Percentiles rank a stretch among this genome's conserved stretches.
Conservation (phyloP, 2,113 vertebrate genomes). For the Beaufortia kweichowensis region DNA sequence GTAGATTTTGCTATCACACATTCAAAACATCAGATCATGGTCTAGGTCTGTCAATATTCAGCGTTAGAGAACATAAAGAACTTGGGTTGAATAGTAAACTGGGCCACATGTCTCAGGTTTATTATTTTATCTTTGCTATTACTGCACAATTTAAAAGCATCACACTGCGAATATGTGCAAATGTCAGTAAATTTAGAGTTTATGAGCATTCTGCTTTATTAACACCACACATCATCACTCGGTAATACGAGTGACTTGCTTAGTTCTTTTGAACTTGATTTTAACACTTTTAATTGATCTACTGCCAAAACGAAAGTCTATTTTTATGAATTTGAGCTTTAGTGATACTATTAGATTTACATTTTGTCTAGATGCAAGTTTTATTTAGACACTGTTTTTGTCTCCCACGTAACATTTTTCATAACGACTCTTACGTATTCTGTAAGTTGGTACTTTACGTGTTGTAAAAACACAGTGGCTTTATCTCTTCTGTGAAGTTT, state of each 20-base stretch:
- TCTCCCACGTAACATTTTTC: background rate
- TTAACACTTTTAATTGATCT: slow-evolving; percentile 19
- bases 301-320: slow-evolving; percentile 36
- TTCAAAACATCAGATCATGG: background rate
- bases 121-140: slow-evolving; percentile 9
- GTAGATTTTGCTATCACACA: slow-evolving; percentile 10
- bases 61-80: background rate
- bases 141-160: slow-evolving; percentile 28
- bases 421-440: background rate
- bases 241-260: background rate
- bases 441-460: slow-evolving; percentile 69
- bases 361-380: no score
- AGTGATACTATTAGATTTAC: background rate
- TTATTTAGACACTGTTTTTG: background rate
- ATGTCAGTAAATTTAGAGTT: background rate
- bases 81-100: background rate
- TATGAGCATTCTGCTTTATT: background rate
- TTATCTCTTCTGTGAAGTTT: slow-evolving; percentile 78
- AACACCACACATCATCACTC: background rate
- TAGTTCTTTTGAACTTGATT: background rate
- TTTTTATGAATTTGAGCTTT: slow-evolving; percentile 34
- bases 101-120: slow-evolving; percentile 33
- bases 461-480: slow-evolving; percentile 74
- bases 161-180: background rate
- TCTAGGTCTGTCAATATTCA: background rate